Base-by-base conservation (phyloP, 2,113 vertebrate species). In the Gadus macrocephalus region DNA sequence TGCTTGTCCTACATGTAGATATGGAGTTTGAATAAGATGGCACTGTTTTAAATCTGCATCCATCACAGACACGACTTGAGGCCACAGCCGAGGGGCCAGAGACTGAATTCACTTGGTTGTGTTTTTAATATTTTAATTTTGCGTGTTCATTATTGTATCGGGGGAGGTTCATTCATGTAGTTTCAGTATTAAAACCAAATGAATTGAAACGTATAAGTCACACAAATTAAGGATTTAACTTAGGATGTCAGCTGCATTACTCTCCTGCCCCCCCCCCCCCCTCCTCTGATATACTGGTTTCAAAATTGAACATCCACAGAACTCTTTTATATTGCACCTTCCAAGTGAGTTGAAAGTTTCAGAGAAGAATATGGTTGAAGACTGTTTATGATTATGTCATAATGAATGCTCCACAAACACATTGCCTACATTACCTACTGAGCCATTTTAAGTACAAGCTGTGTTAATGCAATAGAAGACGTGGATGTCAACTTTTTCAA, bases 121-220 rank as follows among this genome's bases (percentile, higher is more conserved):
- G 3, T 28, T 69, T 71, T 72, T 5, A 53, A 35, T 35, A 2
- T 4, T 0, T 22, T 15, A 64, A 2, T 70, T 19, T 56, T 42
- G 2, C 25, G 28, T 27, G 17, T 71, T 25, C 15, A 16, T 75
- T 79, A 76, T 73, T 68, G 59, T 71, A 62, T 66, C 72, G 56
- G 75, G 71, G 62, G 79, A 71, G 53, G 66, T 80, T 9, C 78
- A 25, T 25, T 81, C 31, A 76, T 62, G 74, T 58, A 80, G 86
- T 76, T 63, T 64, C 79, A 87, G 84, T 82, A 83, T 85, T 85
- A 78, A 61, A 64, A 73, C 68, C 62, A 78, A 72, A 61, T 56
- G 55, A 64, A 38, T 15, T 67, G 63, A 66, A 71, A 31, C 25
- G 74, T 58, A 63, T 72, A 9, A n/a, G 17, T 68, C 42, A 69